Evolutionary conservation across 2,797 vertebrate species (phyloP).

Genomic region (Psittacula derbiana): DNA sequence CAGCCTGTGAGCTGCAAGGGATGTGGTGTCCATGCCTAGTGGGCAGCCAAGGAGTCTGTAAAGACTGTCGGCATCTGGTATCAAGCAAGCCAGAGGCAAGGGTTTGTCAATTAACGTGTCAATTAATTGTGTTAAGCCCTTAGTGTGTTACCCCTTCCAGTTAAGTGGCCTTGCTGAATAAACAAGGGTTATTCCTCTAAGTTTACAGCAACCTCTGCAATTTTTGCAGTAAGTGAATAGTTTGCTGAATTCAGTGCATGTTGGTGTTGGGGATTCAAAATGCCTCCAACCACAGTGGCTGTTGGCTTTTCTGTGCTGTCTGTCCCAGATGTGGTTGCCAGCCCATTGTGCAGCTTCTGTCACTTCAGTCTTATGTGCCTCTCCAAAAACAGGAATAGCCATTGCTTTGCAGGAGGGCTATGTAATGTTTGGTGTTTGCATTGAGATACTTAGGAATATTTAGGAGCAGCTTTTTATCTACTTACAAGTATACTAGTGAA

Average conservation of each 20-base stretch:
- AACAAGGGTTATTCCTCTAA: background rate
- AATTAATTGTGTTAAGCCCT: background rate
- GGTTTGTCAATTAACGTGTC: background rate
- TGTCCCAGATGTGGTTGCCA: accelerated
- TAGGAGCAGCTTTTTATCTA: background rate
- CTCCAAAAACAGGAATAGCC: background rate
- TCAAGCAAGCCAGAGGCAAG: background rate
- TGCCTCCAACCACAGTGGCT: background rate
- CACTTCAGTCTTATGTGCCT: background rate
- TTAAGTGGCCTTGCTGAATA: background rate
- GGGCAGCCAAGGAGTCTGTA: background rate
- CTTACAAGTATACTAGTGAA: background rate
- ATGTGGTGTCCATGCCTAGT: background rate
- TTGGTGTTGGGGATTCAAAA: background rate
- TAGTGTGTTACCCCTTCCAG: background rate
- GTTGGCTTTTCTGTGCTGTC: accelerated
- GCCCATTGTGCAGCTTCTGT: background rate
- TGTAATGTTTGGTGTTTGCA: background rate
- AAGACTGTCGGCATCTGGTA: background rate
- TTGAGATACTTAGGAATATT: background rate
- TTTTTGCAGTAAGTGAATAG: background rate
- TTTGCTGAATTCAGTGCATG: accelerated
- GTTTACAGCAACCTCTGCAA: background rate
- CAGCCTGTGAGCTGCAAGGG: background rate
- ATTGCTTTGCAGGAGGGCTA: background rate